Base-by-base conservation (phyloP, 2,113 vertebrate genomes). In the Atlantisia rogersi region DNA sequence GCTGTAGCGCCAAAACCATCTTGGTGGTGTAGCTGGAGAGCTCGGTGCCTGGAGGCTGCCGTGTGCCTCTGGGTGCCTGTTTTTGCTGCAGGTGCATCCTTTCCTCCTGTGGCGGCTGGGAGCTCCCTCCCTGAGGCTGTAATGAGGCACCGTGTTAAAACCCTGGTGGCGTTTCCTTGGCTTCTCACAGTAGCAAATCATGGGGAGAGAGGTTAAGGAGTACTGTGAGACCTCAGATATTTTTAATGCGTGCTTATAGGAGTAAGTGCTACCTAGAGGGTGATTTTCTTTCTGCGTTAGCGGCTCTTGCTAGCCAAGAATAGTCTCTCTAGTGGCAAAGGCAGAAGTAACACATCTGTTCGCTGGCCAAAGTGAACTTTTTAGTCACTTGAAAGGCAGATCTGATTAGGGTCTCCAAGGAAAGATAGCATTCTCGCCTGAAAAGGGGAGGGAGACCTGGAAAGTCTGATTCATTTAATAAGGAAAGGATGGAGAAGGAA, bases 41-140 rank as follows among this genome's bases (percentile, higher is more conserved):
- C n/a, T n/a, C n/a, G 0, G 0, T 39, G 9, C 48, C 70, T 15
- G 25, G 70, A 59, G 52, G 65, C 32, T 67, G 56, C 64, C 1
- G 2, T 19, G 2, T 1, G 1, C 39, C 42, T 40, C 17, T 0
- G 0, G 8, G 11, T 60, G 56, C 78, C 31, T 35, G 18, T 31
- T 55, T 12, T 8, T 69, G 62, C 75, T 69, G 60, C 2, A 37
- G 17, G 2, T 40, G 37, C 35, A 8, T 74, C 64, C n/a, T 21
- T 56, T 6, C 24, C 52, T 6, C 32, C 4, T 2, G 2, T 7
- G 46, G 4, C 8, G 15, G 48, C 4, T 5, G 29, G 40, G 22
- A 60, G 1, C 62, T 82, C 22, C 53, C 62, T 82, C 22, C 53
- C 71, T 2, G 7, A 25, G 39, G 48, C 67, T 17, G 24, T 21